Conservation (phyloP, 2,113 vertebrate species). For the Cephalopterus ornatus region DNA sequence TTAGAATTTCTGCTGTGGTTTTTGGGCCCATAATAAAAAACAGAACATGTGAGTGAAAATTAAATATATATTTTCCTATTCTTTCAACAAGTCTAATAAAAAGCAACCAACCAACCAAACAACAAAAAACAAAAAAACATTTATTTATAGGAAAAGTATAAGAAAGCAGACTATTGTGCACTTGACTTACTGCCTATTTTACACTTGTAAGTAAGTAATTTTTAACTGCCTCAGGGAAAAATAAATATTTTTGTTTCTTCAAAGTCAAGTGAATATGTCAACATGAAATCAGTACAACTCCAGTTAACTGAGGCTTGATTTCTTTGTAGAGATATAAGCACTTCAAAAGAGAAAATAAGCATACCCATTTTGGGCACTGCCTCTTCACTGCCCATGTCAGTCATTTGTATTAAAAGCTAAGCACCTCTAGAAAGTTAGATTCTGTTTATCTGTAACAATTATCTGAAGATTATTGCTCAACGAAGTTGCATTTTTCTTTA, state of each 20-base stretch:
- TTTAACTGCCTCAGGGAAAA: background rate
- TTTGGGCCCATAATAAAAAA: background rate
- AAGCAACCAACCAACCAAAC: background rate
- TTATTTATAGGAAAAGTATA: background rate
- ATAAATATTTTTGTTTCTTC: background rate
- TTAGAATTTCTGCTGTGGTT: background rate
- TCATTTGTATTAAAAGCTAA: background rate
- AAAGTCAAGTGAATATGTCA: background rate
- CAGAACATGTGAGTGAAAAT: background rate
- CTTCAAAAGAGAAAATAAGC: background rate
- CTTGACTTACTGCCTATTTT: background rate
- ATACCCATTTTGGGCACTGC: background rate
- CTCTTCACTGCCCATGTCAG: background rate
- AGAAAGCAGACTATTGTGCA: fast-evolving
- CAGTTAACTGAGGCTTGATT: background rate
- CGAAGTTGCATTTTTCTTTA: background rate
- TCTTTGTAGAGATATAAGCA: background rate
- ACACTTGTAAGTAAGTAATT: background rate
- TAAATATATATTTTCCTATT: background rate
- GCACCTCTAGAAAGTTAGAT: background rate
- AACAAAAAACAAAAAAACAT: too few species aligned
- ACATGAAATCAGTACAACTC: background rate
- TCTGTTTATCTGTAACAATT: background rate
- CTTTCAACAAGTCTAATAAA: background rate
- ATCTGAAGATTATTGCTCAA: background rate